These are phyloP conservation scores for Abrostola triplasia DNA, from an alignment of 2,888 invertebrate species.

Conservation along the genomic window DNA sequence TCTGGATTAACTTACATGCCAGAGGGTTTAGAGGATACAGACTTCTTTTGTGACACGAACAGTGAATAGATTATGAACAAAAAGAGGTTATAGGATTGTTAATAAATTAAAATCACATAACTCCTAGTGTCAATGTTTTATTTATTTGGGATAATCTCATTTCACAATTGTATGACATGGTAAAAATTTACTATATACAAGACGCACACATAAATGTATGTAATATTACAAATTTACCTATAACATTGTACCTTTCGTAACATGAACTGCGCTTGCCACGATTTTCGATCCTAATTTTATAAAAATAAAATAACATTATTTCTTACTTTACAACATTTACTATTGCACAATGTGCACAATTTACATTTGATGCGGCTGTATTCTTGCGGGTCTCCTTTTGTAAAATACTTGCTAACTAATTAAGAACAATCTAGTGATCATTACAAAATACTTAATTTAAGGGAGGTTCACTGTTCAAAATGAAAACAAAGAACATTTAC, in stretches of 20 bases:
- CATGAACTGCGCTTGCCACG: conserved; percentile 75
- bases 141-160: conserved; percentile 87
- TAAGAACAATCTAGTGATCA: conserved; percentile 17
- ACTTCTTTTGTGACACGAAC: conserved; percentile 85
- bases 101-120: conserved; percentile 48
- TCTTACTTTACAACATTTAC: conserved; percentile 81
- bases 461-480: conserved; percentile 32
- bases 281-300: conserved; percentile 78
- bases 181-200: conserved; percentile 87
- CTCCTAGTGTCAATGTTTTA: conserved; percentile 81
- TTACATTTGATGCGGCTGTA: conserved; percentile 63
- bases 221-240: conserved; percentile 80
- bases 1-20: conserved; percentile 91
- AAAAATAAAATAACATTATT: conserved; percentile 84
- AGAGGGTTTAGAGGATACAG: conserved; percentile 89
- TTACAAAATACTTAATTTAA: conserved; percentile 23
- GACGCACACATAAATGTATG: conserved; percentile 73
- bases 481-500: conserved; percentile 57
- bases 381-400: conserved; percentile 39
- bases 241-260: conserved; percentile 83
- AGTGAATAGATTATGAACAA: conserved; percentile 27
- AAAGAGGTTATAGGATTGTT: not conserved
- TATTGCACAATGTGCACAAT: conserved; percentile 82
- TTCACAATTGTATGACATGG: conserved; percentile 84
- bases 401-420: conserved; percentile 22